These are phyloP conservation scores for Drosophila algonquin DNA, from an alignment of 2,888 invertebrate genomes.

Conservation along the genomic window DNA sequence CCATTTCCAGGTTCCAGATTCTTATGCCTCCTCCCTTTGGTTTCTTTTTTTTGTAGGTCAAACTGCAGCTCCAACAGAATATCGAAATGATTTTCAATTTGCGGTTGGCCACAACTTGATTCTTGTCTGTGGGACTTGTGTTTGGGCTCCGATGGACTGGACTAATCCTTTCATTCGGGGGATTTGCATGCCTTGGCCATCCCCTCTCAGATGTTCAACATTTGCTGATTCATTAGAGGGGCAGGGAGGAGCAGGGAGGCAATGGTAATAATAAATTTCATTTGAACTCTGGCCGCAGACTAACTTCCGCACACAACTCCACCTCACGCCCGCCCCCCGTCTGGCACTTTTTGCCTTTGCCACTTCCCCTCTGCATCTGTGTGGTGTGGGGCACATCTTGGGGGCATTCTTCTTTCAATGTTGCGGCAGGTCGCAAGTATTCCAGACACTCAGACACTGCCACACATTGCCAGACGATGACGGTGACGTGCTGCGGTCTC, in stretches of 20 bases:
- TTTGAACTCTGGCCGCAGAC: constrained; percentile 59
- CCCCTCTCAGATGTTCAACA: not conserved
- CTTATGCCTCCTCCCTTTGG: too few relatives aligned
- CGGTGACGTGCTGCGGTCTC: constrained; percentile 23
- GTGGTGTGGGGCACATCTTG: constrained; percentile 59
- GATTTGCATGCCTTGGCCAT: not conserved
- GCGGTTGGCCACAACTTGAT: constrained; percentile 47
- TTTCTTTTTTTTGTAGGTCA: constrained; percentile 16
- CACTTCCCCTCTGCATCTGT: not conserved
- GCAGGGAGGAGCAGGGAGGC: constrained; percentile 14
- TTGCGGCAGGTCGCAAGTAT: constrained; percentile 66
- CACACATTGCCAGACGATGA: constrained; percentile 72
- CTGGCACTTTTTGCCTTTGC: not conserved
- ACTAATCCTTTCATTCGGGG: constrained; percentile 20
- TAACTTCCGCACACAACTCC: constrained; percentile 16
- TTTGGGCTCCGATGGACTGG: constrained; percentile 25
- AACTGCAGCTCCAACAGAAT: constrained; percentile 8
- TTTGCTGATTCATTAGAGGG: constrained; percentile 62
- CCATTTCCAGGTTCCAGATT: not conserved
- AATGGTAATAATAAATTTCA: constrained; percentile 70
- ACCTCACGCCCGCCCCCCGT: not conserved
- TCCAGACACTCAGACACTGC: constrained; percentile 55
- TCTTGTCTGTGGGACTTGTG: constrained; percentile 37
- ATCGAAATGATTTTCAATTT: constrained; percentile 50
- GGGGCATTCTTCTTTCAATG: constrained; percentile 52